Evolutionary conservation across 2,113 vertebrate genomes (phyloP).

Genomic region (human): GRCh38 chr4:159074501-159075000

Average conservation of each 20-base stretch:
- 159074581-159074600: not conserved
- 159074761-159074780: not conserved
- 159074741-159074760: not conserved
- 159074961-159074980: not conserved
- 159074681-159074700: not conserved
- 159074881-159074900: not conserved
- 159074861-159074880: not conserved
- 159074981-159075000: not conserved
- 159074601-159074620: not conserved
- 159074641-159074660: not conserved
- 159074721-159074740: not conserved
- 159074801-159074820: not conserved
- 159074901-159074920: not conserved
- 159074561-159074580: not conserved
- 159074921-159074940: not conserved
- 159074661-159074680: not conserved
- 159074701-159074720: not conserved
- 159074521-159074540: not conserved
- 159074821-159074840: not conserved
- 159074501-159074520: not conserved
- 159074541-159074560: not conserved
- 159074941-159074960: not conserved
- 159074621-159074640: not conserved
- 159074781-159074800: not conserved
- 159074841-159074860: not conserved